Conservation (phyloP, 35 echinoderm and acorn worm species). For the Ophiothrix spiculata region DNA sequence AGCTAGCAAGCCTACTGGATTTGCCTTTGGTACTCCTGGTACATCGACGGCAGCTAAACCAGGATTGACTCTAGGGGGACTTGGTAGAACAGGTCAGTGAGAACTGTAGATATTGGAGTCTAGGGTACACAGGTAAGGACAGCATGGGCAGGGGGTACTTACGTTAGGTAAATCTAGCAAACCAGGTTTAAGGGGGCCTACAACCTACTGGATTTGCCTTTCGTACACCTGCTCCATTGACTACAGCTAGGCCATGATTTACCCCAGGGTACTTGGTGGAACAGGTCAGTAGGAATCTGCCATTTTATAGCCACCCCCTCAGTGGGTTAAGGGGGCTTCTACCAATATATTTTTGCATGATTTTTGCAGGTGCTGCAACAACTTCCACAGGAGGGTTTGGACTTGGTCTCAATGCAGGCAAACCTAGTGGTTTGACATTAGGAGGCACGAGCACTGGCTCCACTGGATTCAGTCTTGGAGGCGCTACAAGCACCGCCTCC, state of each 20-base stretch:
- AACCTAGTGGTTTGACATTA: conserved; percentile 24
- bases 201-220: too few relatives aligned
- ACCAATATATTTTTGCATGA: background rate
- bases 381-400: background rate
- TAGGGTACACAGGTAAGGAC: too few relatives aligned
- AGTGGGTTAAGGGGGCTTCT: conserved; percentile 15
- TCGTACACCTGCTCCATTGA: too few relatives aligned
- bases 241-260: background rate
- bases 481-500: background rate
- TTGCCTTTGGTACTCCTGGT: conserved; percentile 4
- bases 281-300: too few relatives aligned
- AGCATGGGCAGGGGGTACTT: too few relatives aligned
- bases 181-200: too few relatives aligned
- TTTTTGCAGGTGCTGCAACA: background rate
- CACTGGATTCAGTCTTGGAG: conserved; percentile 27
- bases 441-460: conserved; percentile 16
- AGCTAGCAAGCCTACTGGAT: conserved; percentile 11
- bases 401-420: background rate
- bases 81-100: background rate
- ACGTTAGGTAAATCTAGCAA: too few relatives aligned
- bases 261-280: too few relatives aligned
- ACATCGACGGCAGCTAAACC: background rate
- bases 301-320: background rate
- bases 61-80: background rate
- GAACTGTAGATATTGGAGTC: too few relatives aligned